Conservation (phyloP, 2,113 vertebrate genomes). For the Labrus mixtus region DNA sequence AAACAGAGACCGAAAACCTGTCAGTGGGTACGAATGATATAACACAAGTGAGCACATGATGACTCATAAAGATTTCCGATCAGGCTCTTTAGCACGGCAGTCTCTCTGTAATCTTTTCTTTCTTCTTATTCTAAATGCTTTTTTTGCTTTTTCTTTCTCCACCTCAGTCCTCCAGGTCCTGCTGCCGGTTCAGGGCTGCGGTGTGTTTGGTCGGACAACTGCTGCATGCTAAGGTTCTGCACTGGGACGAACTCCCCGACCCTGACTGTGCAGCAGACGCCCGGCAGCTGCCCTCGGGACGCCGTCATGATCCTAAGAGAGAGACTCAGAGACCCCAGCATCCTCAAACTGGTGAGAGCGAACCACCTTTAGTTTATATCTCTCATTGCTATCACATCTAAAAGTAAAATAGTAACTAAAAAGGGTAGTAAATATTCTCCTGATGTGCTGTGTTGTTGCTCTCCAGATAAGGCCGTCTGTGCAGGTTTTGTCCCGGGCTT, state of each 20-base stretch:
- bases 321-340: slow-evolving; percentile 81
- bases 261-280: slow-evolving; percentile 79
- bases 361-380: not conserved
- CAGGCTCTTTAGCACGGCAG: not conserved
- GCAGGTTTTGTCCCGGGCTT: slow-evolving; percentile 4
- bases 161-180: slow-evolving; percentile 76
- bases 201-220: slow-evolving; percentile 78
- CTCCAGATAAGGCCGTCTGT: slow-evolving; percentile 10
- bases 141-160: not conserved
- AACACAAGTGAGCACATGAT: not conserved
- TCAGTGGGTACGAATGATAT: not conserved
- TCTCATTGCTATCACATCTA: not conserved
- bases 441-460: not conserved
- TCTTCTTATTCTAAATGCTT: not conserved
- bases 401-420: not conserved
- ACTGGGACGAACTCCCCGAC: slow-evolving; percentile 77
- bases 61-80: not conserved
- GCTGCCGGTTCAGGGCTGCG: slow-evolving; percentile 78
- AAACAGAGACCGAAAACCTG: slow-evolving; percentile 4
- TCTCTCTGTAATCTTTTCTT: not conserved
- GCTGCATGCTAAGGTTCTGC: slow-evolving; percentile 80
- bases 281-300: slow-evolving; percentile 65
- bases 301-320: slow-evolving; percentile 85
- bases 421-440: not conserved
- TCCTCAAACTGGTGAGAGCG: slow-evolving; percentile 83